A percentile compares a stretch with the other conserved stretches of the same genome.
Evolutionary conservation across 2,113 vertebrate genomes (phyloP).

Genomic region (Merops nubicus): DNA sequence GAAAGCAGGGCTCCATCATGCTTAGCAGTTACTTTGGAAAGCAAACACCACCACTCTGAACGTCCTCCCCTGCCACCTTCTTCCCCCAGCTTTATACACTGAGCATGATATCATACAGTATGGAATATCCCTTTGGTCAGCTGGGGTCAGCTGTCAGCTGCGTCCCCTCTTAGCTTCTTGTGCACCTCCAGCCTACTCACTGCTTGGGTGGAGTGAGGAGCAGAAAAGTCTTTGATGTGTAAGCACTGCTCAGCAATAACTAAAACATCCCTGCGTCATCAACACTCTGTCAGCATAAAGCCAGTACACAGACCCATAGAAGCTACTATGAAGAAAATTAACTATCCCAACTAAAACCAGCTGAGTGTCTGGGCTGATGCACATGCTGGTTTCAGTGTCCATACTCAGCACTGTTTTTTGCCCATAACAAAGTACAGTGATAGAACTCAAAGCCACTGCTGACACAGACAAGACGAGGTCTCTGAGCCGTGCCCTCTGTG

Average conservation of each 20-base stretch:
- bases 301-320: neutral
- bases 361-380: neutral
- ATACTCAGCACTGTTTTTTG: neutral
- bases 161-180: neutral
- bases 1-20: neutral
- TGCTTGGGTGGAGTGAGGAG: neutral
- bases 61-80: neutral
- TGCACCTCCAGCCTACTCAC: neutral
- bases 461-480: neutral
- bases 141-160: accelerated
- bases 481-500: neutral
- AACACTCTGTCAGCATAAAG: neutral
- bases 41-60: accelerated
- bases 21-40: neutral
- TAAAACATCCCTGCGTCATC: neutral
- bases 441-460: neutral
- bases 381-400: neutral
- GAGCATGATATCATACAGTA: accelerated
- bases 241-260: neutral
- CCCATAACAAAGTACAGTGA: neutral
- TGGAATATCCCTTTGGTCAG: neutral
- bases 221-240: neutral
- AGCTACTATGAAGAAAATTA: neutral
- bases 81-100: neutral
- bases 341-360: neutral